A percentile compares a stretch with the other conserved stretches of the same genome.
Evolutionary conservation across 2,888 invertebrate species (phyloP).

Genomic region (Achlya flavicornis): DNA sequence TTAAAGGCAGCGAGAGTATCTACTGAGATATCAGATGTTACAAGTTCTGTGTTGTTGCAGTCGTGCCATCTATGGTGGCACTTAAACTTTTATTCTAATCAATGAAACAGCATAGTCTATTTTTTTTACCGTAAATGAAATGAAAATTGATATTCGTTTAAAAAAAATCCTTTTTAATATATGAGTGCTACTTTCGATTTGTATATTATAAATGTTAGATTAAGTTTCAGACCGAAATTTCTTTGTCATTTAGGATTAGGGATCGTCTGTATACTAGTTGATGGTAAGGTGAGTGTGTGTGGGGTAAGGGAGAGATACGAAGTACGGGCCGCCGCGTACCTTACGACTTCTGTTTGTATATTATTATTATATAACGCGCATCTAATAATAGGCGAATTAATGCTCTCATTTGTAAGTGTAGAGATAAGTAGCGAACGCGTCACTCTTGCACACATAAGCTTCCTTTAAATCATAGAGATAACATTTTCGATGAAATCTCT

Average conservation of each 20-base stretch:
- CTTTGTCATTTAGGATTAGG: slow-evolving; percentile 34
- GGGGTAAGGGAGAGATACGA: slow-evolving; percentile 27
- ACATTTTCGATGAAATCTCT: not conserved
- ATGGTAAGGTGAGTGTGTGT: slow-evolving; percentile 27
- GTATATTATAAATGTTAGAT: slow-evolving; percentile 24
- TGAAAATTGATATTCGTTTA: not conserved
- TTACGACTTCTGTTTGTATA: slow-evolving; percentile 16
- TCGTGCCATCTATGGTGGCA: not conserved
- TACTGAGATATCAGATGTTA: too few relatives aligned
- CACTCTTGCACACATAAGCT: slow-evolving; percentile 24
- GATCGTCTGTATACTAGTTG: slow-evolving; percentile 33
- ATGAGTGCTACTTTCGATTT: slow-evolving; percentile 5
- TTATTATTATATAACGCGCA: slow-evolving; percentile 26
- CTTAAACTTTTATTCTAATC: not conserved
- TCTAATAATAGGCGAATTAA: slow-evolving; percentile 37
- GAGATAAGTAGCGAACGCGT: slow-evolving; percentile 43
- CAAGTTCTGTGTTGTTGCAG: too few relatives aligned
- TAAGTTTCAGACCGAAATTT: slow-evolving; percentile 38
- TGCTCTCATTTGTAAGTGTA: slow-evolving; percentile 49
- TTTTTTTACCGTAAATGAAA: not conserved
- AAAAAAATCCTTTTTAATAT: slow-evolving; percentile 7
- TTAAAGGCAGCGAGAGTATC: not conserved
- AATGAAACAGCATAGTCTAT: not conserved
- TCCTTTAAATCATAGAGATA: slow-evolving; percentile 11
- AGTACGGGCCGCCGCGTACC: slow-evolving; percentile 41